phyloP scores from a whole-genome alignment of 2,113 vertebrate species.

The Lutjanus erythropterus region DNA sequence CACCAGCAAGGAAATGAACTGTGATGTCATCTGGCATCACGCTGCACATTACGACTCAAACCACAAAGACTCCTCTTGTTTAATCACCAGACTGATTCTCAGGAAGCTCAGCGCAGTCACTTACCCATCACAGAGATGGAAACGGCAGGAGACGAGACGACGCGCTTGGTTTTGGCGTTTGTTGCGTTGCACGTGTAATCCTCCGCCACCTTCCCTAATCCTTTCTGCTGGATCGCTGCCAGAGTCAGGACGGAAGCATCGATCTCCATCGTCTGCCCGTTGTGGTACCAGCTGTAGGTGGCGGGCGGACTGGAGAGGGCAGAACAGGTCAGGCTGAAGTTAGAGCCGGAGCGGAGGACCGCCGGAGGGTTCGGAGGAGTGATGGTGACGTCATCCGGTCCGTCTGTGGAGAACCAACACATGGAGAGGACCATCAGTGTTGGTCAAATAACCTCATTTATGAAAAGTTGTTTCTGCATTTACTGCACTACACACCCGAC shows the following conservation, averaged over 20 bases:
- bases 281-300: conserved; percentile 65
- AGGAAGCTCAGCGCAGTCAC: neutral
- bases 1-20: neutral
- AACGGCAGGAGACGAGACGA: rapidly evolving
- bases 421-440: too few species aligned
- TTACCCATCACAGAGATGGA: conserved; percentile 73
- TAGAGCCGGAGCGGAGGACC: conserved; percentile 39
- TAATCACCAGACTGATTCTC: neutral
- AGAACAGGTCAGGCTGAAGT: conserved; percentile 75
- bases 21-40: neutral
- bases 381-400: conserved; percentile 71
- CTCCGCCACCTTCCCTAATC: rapidly evolving
- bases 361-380: rapidly evolving
- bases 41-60: neutral
- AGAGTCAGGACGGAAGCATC: conserved; percentile 16
- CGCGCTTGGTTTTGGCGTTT: conserved; percentile 73
- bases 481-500: neutral
- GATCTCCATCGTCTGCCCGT: rapidly evolving
- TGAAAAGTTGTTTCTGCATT: neutral
- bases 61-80: neutral
- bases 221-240: neutral
- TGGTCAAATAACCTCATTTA: too few species aligned
- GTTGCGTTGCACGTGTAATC: conserved; percentile 71
- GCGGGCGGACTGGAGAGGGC: conserved; percentile 69
- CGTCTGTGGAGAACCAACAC: conserved; percentile 68